phyloP scores from a whole-genome alignment of 2,113 vertebrate species.

The Scomber japonicus region DNA sequence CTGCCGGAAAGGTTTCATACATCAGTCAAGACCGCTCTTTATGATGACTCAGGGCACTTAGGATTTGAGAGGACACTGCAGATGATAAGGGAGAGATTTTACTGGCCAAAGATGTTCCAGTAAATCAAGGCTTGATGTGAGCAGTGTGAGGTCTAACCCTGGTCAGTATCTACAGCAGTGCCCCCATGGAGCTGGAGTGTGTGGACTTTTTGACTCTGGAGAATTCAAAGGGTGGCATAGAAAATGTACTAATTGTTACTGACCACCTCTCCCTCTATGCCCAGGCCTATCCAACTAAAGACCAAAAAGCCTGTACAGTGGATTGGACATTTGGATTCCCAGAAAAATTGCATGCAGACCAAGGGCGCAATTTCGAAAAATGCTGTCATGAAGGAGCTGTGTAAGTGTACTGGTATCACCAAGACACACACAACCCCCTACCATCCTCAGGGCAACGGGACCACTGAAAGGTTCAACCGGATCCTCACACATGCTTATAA shows the following conservation, averaged over 20 bases:
- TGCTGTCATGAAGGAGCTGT: slow-evolving; percentile 19
- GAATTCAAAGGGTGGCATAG: neutral
- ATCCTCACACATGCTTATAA: slow-evolving; percentile 25
- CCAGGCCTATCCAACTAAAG: slow-evolving; percentile 28
- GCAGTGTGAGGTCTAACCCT: slow-evolving; percentile 31
- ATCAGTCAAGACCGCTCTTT: slow-evolving; percentile 18
- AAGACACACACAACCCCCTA: neutral
- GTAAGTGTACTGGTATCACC: slow-evolving; percentile 12
- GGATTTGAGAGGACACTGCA: slow-evolving; percentile 39
- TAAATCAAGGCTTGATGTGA: slow-evolving; percentile 44
- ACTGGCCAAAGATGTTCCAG: slow-evolving; percentile 41
- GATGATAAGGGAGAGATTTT: slow-evolving; percentile 26
- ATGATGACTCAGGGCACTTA: slow-evolving; percentile 20
- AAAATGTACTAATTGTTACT: slow-evolving; percentile 35
- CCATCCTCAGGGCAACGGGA: neutral
- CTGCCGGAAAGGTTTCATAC: neutral
- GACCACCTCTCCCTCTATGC: slow-evolving; percentile 35
- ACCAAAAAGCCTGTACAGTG: slow-evolving; percentile 12
- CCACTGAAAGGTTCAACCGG: slow-evolving; percentile 2
- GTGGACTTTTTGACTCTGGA: slow-evolving; percentile 35
- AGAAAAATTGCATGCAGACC: slow-evolving; percentile 24
- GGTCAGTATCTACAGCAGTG: slow-evolving; percentile 19
- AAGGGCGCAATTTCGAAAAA: slow-evolving; percentile 35
- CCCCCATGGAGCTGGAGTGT: slow-evolving; percentile 15
- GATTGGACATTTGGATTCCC: slow-evolving; percentile 42